These are phyloP conservation scores for Plestiodon gilberti DNA, from an alignment of 2,113 vertebrate species.

Conservation along the genomic window DNA sequence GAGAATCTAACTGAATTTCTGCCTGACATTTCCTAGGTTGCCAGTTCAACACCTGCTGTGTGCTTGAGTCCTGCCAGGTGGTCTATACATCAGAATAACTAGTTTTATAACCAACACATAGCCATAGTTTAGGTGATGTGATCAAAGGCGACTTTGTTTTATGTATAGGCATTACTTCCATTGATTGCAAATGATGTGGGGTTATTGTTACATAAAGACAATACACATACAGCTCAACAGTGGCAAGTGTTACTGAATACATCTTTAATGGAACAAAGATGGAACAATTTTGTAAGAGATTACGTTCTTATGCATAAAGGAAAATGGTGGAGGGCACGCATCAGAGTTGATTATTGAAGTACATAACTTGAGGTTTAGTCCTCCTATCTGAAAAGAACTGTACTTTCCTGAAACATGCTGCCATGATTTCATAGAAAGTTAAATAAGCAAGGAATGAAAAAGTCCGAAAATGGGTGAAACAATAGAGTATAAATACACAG, in stretches of 20 bases:
- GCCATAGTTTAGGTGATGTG: background rate
- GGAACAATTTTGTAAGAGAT: background rate
- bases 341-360: background rate
- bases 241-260: background rate
- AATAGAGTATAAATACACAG: constrained; percentile 30
- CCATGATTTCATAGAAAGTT: constrained; percentile 31
- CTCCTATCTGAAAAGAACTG: background rate
- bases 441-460: constrained; percentile 16
- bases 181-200: background rate
- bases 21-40: background rate
- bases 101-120: no score
- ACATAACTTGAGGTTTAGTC: background rate
- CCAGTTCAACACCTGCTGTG: background rate
- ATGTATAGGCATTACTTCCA: background rate
- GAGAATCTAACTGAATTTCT: background rate
- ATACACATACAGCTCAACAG: background rate
- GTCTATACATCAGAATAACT: background rate
- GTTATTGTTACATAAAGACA: background rate
- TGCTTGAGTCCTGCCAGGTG: background rate
- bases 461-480: constrained; percentile 34
- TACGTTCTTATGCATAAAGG: no score
- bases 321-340: background rate
- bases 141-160: background rate
- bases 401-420: background rate
- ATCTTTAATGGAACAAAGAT: background rate